These are phyloP conservation scores for Phthorimaea operculella DNA, from an alignment of 1,140 invertebrate genomes.

Conservation along the genomic window DNA sequence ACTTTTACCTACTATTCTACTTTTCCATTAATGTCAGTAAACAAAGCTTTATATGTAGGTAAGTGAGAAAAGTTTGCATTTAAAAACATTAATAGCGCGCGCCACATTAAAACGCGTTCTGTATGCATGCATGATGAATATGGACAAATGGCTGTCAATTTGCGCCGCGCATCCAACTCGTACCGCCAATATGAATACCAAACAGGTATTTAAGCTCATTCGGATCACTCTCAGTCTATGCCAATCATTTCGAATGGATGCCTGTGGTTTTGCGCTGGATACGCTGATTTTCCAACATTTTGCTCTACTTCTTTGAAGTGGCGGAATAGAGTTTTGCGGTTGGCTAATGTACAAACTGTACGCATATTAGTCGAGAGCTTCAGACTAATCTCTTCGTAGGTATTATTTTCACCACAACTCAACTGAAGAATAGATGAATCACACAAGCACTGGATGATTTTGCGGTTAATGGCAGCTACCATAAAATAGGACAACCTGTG, in stretches of 20 bases:
- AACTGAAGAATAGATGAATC: too few species aligned
- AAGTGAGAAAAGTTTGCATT: too few species aligned
- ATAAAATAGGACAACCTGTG: too few species aligned
- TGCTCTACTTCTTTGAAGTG: background rate
- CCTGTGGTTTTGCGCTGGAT: background rate
- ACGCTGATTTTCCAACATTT: background rate
- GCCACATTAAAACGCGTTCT: too few species aligned
- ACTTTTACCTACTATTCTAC: too few species aligned
- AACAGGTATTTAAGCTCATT: constrained; percentile 61
- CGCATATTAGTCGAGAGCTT: background rate
- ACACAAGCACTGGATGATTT: too few species aligned
- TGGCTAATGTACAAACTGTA: background rate
- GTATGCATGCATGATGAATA: constrained; percentile 26
- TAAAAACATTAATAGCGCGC: too few species aligned
- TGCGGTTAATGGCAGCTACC: too few species aligned
- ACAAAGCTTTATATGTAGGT: too few species aligned
- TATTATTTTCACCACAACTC: background rate
- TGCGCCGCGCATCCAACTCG: constrained; percentile 38
- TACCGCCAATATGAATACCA: constrained; percentile 55
- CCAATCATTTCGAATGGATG: constrained; percentile 48
- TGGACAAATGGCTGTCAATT: constrained; percentile 55
- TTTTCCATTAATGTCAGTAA: too few species aligned
- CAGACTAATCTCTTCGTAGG: background rate
- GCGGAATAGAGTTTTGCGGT: background rate
- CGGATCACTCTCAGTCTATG: constrained; percentile 51